Conservation (phyloP, 2,113 vertebrate species). For the Polypterus senegalus region DNA sequence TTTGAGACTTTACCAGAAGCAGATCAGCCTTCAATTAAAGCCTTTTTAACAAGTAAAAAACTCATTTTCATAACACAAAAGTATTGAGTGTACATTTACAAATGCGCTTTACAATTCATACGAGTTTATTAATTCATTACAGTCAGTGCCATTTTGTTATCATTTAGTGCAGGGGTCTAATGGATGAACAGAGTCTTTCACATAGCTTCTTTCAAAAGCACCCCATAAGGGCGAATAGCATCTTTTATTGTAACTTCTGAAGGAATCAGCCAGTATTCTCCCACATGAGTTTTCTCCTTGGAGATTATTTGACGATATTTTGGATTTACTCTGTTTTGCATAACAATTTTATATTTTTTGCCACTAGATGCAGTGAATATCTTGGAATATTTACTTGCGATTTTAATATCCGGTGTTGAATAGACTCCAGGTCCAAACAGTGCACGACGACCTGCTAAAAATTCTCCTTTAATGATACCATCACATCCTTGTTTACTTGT, state of each 20-base stretch:
- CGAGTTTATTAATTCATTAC: too few species aligned
- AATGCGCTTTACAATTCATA: too few species aligned
- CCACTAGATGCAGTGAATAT: neutral
- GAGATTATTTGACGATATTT: neutral
- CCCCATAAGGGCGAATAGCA: neutral
- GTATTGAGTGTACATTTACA: too few species aligned
- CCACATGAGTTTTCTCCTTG: neutral
- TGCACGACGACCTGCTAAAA: neutral
- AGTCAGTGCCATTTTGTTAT: too few species aligned
- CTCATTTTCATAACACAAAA: too few species aligned
- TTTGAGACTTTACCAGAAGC: too few species aligned
- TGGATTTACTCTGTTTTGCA: slow-evolving; percentile 3
- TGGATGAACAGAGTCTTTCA: too few species aligned
- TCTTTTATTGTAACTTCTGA: neutral
- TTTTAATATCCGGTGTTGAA: neutral
- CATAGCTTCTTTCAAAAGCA: neutral
- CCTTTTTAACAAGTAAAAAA: too few species aligned
- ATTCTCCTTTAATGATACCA: neutral
- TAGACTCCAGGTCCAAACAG: neutral
- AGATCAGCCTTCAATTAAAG: too few species aligned
- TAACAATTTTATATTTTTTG: neutral
- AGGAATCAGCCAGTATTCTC: slow-evolving; percentile 3
- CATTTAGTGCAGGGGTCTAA: too few species aligned
- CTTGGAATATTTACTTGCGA: neutral
- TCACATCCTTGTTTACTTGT: neutral